Percentiles rank a stretch among this genome's conserved stretches.
Evolutionary conservation across 1,140 invertebrate species (phyloP).

Genomic region (Musca vetustissima): DNA sequence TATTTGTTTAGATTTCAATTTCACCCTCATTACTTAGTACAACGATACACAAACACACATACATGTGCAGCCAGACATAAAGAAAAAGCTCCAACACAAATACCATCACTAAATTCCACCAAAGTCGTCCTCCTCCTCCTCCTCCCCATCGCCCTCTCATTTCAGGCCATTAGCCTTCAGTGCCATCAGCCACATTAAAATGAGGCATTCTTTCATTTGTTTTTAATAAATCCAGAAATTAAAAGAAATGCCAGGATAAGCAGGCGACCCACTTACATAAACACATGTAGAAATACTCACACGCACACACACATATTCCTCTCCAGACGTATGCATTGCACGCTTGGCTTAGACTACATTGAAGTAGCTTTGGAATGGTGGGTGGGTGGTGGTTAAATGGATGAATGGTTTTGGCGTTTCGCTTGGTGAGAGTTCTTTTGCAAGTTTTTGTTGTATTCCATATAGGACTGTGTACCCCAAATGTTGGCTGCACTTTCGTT

Average conservation of each 20-base stretch:
- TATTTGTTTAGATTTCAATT: slow-evolving; percentile 29
- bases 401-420: too few relatives aligned
- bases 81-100: slow-evolving; percentile 18
- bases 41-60: slow-evolving; percentile 5
- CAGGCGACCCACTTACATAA: slow-evolving; percentile 14
- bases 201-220: not conserved
- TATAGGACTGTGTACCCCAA: too few relatives aligned
- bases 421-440: too few relatives aligned
- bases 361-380: too few relatives aligned
- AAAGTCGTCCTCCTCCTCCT: too few relatives aligned
- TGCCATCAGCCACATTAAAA: not conserved
- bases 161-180: not conserved
- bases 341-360: too few relatives aligned
- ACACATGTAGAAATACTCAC: not conserved
- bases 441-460: too few relatives aligned
- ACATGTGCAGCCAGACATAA: not conserved
- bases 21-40: slow-evolving; percentile 26
- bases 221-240: slow-evolving; percentile 24
- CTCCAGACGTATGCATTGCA: not conserved
- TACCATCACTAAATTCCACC: not conserved
- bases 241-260: slow-evolving; percentile 11
- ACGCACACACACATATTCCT: not conserved
- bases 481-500: not conserved
- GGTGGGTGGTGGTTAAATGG: too few relatives aligned
- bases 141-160: not conserved